Percentiles rank a stretch among this genome's conserved stretches.
phyloP scores from a whole-genome alignment of 2,113 vertebrate genomes.

The Thamnophis sirtalis region DNA sequence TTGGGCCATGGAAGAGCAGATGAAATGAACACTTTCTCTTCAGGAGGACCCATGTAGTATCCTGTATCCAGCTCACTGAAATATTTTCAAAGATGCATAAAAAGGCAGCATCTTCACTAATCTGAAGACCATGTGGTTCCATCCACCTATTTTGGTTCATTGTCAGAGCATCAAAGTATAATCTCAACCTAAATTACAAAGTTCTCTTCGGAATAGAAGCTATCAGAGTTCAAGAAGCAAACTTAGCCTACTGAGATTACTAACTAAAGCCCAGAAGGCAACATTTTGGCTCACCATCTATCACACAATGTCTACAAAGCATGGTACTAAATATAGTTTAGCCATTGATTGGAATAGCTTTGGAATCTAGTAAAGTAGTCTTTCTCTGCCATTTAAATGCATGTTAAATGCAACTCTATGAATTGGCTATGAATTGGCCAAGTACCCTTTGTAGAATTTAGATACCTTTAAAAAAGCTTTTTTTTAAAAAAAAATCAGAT shows the following conservation, averaged over 20 bases:
- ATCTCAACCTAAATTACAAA: neutral
- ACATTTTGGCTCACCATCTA: neutral
- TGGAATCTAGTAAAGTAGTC: neutral
- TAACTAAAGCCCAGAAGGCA: neutral
- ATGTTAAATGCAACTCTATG: neutral
- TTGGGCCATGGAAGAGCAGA: constrained; percentile 33
- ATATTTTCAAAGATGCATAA: neutral
- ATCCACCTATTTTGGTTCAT: neutral
- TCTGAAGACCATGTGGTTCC: neutral
- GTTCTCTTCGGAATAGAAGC: neutral
- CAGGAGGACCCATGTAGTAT: fast-evolving
- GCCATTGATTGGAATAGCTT: neutral
- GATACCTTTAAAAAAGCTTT: neutral
- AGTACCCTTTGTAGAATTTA: neutral
- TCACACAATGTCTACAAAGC: neutral
- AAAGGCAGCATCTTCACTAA: constrained; percentile 1
- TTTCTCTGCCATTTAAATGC: neutral
- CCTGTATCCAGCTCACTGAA: neutral
- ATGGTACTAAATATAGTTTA: neutral
- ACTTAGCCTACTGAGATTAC: neutral
- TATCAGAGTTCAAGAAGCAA: neutral
- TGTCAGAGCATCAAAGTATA: neutral
- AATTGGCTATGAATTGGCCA: neutral
- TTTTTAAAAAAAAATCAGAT: neutral
- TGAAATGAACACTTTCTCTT: neutral